A percentile compares a stretch with the other conserved stretches of the same genome.
Conservation (phyloP, 2,797 vertebrate genomes). For the Anguilla megastoma region DNA sequence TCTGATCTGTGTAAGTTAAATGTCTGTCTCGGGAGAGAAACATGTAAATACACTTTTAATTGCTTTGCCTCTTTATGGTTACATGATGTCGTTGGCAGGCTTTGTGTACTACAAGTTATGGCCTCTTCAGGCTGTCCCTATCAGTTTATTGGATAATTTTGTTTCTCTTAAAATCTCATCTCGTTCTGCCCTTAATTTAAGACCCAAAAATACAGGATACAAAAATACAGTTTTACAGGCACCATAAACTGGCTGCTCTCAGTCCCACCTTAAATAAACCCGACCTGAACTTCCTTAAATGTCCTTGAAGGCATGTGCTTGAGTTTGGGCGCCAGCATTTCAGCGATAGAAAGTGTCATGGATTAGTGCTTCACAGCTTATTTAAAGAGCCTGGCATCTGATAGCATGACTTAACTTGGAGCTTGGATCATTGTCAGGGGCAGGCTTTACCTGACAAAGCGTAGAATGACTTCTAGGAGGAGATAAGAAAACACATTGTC, state of each 20-base stretch:
- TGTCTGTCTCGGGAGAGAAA: neutral
- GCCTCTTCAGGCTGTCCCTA: neutral
- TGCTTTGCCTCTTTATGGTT: neutral
- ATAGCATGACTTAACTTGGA: neutral
- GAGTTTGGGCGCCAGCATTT: neutral
- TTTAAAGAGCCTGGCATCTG: neutral
- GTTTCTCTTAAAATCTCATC: neutral
- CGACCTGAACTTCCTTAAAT: constrained; percentile 8
- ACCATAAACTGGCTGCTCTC: neutral
- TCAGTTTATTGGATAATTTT: constrained; percentile 11
- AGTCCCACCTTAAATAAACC: neutral
- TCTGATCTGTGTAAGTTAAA: neutral
- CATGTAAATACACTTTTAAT: neutral
- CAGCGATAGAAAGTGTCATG: neutral
- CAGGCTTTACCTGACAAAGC: neutral
- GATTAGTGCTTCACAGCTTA: neutral
- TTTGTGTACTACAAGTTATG: neutral
- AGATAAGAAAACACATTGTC: neutral
- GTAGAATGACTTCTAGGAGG: neutral
- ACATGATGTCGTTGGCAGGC: neutral
- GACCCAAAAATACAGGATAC: neutral
- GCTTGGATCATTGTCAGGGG: neutral
- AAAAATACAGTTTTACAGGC: neutral
- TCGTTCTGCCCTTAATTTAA: constrained; percentile 16
- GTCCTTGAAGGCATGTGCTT: neutral